phyloP scores from a whole-genome alignment of 2,888 invertebrate species.

The Cosmia pyralina region DNA sequence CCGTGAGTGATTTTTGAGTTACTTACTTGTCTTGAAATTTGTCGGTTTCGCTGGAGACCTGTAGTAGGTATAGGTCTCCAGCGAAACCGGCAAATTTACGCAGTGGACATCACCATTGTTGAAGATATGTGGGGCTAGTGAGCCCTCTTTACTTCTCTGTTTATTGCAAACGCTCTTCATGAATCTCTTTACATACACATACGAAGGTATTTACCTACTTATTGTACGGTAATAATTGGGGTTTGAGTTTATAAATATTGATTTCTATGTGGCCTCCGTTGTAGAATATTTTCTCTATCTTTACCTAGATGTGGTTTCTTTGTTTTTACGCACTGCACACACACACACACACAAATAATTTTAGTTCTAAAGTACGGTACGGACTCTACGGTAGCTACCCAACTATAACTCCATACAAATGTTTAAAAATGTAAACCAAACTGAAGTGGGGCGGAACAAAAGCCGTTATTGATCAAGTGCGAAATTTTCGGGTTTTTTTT shows the following conservation, averaged over 20 bases:
- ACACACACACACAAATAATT: background rate
- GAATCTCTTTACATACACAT: background rate
- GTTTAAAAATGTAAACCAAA: background rate
- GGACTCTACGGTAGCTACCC: too few species aligned
- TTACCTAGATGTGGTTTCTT: background rate
- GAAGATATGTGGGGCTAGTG: background rate
- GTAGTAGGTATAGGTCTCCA: too few species aligned
- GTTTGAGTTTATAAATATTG: background rate
- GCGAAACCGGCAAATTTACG: background rate
- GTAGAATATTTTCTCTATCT: background rate
- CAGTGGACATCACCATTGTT: background rate
- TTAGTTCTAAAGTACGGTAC: background rate
- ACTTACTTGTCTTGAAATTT: too few species aligned
- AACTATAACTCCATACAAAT: background rate
- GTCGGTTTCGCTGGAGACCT: too few species aligned
- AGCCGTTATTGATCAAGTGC: too few species aligned
- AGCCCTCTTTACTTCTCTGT: background rate
- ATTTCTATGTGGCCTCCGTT: background rate
- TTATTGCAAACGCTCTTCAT: background rate
- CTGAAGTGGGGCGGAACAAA: too few species aligned
- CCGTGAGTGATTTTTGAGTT: background rate
- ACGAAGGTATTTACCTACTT: background rate
- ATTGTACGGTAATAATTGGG: background rate
- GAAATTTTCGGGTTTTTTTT: too few species aligned
- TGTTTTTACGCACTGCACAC: background rate